Conservation (phyloP, 2,113 vertebrate species). For the Otocyon megalotis region DNA sequence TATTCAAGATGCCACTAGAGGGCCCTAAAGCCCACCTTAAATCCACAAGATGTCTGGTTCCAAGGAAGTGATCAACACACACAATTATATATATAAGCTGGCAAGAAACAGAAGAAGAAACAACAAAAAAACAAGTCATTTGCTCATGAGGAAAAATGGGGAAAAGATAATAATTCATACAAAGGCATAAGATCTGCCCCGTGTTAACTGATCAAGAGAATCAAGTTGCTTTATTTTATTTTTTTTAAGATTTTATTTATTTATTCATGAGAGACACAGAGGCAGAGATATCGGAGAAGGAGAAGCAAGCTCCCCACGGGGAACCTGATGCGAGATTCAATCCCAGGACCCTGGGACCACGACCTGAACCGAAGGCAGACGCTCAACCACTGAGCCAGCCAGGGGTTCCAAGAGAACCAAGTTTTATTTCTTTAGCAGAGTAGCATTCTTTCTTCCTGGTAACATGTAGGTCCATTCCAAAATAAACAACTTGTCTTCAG, state of each 20-base stretch:
- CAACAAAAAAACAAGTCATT: neutral
- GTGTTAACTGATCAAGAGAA: neutral
- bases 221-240: neutral
- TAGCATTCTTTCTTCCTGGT: neutral
- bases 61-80: neutral
- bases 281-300: too few relatives aligned
- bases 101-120: neutral
- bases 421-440: neutral
- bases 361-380: too few relatives aligned
- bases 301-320: too few relatives aligned
- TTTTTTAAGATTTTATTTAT: too few relatives aligned
- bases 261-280: too few relatives aligned
- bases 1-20: constrained; percentile 48
- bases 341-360: too few relatives aligned
- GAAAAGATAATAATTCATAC: neutral
- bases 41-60: neutral
- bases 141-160: neutral
- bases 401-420: neutral
- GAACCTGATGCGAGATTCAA: too few relatives aligned
- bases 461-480: neutral
- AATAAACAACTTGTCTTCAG: neutral
- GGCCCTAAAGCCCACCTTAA: constrained; percentile 64
- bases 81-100: fast-evolving
- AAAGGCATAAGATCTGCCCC: neutral
- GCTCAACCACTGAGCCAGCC: too few relatives aligned